Evolutionary conservation across 1,140 invertebrate species (phyloP), one percentile per base, ranked within the genome.

Genomic region (Listronotus oregonensis): DNA sequence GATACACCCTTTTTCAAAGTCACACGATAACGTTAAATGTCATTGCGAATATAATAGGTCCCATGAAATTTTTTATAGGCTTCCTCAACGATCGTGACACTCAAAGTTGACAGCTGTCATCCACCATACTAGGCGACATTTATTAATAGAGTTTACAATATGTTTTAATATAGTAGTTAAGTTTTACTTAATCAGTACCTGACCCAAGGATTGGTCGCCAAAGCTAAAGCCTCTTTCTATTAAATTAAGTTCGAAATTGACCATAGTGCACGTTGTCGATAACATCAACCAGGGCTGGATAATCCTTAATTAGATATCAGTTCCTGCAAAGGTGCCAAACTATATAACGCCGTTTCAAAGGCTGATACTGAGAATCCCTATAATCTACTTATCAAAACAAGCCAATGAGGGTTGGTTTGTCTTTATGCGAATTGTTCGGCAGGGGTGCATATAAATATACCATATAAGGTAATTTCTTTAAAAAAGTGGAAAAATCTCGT

Each of bases 301-400:
- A 67, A 70, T 67, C 61, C 68, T 54, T 70, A 70, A 70, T 70
- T 70, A 66, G 66, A 70, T 67, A 67, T 70, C 62, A 65, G 65
- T 62, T 70, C 56, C 65, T 59, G 46, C 49, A 37, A 62, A 70
- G 68, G 68, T 70, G 66, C 66, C 66, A 64, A 67, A 61, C 68
- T 56, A 40, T 46, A 57, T 44, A 69, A 42, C 46, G 32, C 14
- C 51, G 15, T 42, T 64, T 63, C 60, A 70, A 67, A 70, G 64
- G 21, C 39, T 49, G 55, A 58, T 43, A 39, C 39, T 55, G 12
- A 49, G 39, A 69, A 50, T 64, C 65, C 61, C 67, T 59, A 56
- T 70, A 70, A 70, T 70, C 68, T 70, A 70, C 66, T 70, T 70
- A 70, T 67, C 68, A 61, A 51, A 64, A 64, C 66, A 55, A 51